A percentile compares a stretch with the other conserved stretches of the same genome.
phyloP scores from a whole-genome alignment of 2,797 vertebrate genomes.

The Lacerta bilineata region DNA sequence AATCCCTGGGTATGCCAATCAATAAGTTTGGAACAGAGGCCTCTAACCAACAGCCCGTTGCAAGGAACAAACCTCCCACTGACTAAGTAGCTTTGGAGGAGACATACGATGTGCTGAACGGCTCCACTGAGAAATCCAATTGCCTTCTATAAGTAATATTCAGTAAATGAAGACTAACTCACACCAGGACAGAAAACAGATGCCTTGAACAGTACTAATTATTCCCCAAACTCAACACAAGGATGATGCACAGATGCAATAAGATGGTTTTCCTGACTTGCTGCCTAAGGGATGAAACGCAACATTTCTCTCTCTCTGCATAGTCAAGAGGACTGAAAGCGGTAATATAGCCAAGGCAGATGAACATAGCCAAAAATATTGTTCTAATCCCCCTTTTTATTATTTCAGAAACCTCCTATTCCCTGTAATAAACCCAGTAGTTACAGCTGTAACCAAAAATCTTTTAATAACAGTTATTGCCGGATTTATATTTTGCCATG shows the following conservation, averaged over 20 bases:
- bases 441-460: neutral
- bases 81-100: neutral
- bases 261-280: neutral
- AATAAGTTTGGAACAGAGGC: neutral
- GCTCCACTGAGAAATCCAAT: neutral
- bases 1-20: neutral
- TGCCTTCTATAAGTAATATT: neutral
- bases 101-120: neutral
- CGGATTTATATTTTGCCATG: neutral
- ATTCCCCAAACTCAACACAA: neutral
- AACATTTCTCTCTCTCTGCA: neutral
- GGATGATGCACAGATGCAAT: neutral
- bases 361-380: neutral
- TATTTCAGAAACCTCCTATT: slow-evolving; percentile 7
- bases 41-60: neutral
- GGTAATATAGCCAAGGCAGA: neutral
- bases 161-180: neutral
- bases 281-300: neutral
- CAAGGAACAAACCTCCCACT: no score
- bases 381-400: neutral
- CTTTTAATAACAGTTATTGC: slow-evolving; percentile 16
- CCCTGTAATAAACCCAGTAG: neutral
- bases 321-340: neutral
- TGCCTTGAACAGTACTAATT: neutral
- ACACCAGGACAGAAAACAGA: neutral